Percentiles rank a stretch among this genome's conserved stretches.
These are phyloP conservation scores for Orchesellides sinensis DNA, from an alignment of 2,888 invertebrate genomes.

Conservation along the genomic window DNA sequence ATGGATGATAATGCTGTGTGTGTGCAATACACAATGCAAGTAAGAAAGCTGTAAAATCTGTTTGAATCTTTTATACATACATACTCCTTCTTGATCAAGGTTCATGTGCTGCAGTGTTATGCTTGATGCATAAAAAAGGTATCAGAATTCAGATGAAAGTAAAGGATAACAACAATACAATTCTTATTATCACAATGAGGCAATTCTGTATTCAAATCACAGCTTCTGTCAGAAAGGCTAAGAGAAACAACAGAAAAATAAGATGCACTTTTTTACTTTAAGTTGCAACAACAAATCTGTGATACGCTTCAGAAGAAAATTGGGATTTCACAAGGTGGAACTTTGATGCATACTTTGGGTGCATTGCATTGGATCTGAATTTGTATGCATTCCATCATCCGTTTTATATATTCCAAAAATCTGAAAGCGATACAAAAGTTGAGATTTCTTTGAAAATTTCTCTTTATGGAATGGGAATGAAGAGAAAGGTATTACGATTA, in stretches of 20 bases:
- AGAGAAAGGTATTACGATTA: background rate
- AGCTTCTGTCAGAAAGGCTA: background rate
- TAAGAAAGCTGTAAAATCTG: background rate
- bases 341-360: conserved; percentile 19
- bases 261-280: too few relatives aligned
- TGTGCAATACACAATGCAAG: too few relatives aligned
- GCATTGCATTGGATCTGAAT: conserved; percentile 24
- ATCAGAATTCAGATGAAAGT: too few relatives aligned
- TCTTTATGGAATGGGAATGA: background rate
- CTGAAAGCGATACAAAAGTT: conserved; percentile 24
- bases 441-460: background rate
- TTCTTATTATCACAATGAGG: too few relatives aligned
- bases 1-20: conserved; percentile 20
- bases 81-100: background rate
- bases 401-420: conserved; percentile 21
- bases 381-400: conserved; percentile 52
- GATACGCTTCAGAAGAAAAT: background rate
- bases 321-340: conserved; percentile 16
- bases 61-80: conserved; percentile 7
- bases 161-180: too few relatives aligned
- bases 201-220: conserved; percentile 30
- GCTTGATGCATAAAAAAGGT: too few relatives aligned
- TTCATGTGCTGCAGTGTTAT: background rate
- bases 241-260: conserved; percentile 14
- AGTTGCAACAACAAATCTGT: background rate